Evolutionary conservation across 2,113 vertebrate species (phyloP).

Genomic region (Malurus melanocephalus): DNA sequence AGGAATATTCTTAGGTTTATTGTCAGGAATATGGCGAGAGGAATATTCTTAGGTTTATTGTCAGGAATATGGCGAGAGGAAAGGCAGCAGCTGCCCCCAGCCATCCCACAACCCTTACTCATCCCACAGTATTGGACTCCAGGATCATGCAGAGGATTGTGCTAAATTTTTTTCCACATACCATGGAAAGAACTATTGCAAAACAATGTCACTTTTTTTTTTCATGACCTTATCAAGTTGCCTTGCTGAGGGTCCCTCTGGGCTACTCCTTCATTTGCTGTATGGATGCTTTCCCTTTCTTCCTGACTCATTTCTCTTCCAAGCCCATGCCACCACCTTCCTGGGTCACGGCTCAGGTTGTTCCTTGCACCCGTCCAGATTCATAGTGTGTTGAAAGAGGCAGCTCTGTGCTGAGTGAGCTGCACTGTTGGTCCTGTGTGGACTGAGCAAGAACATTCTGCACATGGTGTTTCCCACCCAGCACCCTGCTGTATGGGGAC

Average conservation of each 20-base stretch:
- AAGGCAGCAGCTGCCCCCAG: not conserved
- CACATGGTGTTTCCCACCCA: not conserved
- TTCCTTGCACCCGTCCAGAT: not conserved
- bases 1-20: not conserved
- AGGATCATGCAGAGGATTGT: not conserved
- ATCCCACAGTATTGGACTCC: not conserved
- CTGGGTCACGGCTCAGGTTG: not conserved
- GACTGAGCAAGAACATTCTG: not conserved
- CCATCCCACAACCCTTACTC: not conserved
- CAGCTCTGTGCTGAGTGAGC: not conserved
- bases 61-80: not conserved
- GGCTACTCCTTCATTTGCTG: not conserved
- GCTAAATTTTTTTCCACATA: not conserved
- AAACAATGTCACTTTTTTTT: not conserved
- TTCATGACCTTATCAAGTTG: not conserved
- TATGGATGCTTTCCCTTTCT: not conserved
- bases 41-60: not conserved
- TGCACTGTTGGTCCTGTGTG: accelerated
- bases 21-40: not conserved
- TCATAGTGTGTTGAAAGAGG: accelerated
- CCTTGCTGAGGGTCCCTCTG: not conserved
- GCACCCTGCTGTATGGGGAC: accelerated
- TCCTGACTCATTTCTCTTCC: not conserved
- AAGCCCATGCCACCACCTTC: not conserved
- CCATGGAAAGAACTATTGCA: not conserved